phyloP scores from a whole-genome alignment of 1,140 invertebrate species.

The Conopomorpha cramerella region DNA sequence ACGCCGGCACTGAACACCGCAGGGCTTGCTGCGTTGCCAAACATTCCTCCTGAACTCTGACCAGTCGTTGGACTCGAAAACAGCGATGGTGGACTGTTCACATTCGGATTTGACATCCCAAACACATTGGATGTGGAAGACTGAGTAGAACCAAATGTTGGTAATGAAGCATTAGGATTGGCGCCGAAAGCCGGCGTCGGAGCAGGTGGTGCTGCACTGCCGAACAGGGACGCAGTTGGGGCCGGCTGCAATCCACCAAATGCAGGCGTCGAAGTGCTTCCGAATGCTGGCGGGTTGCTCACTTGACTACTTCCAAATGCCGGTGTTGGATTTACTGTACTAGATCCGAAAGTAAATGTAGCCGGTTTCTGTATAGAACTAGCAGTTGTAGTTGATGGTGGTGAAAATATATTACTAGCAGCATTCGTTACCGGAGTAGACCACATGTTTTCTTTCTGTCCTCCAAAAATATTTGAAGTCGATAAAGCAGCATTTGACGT shows the following conservation, averaged over 20 bases:
- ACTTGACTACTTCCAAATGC: slow-evolving; percentile 19
- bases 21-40: slow-evolving; percentile 17
- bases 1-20: slow-evolving; percentile 11
- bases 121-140: slow-evolving; percentile 19
- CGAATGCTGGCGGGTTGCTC: too few species aligned
- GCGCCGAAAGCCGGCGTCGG: slow-evolving; percentile 16
- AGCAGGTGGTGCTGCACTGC: slow-evolving; percentile 3
- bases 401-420: too few species aligned
- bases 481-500: too few species aligned
- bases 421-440: too few species aligned
- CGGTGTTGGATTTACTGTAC: too few species aligned
- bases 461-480: too few species aligned
- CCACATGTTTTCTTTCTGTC: too few species aligned
- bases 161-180: too few species aligned
- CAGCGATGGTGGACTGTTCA: slow-evolving; percentile 12
- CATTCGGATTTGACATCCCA: slow-evolving; percentile 16
- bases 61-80: slow-evolving; percentile 17
- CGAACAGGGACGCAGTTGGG: slow-evolving; percentile 11
- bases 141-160: too few species aligned
- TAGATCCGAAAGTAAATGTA: too few species aligned
- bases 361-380: too few species aligned
- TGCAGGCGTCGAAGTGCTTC: slow-evolving; percentile 4
- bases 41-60: slow-evolving; percentile 13
- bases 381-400: too few species aligned
- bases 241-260: slow-evolving; percentile 8